These are phyloP conservation scores for Synergus gifuensis DNA, from an alignment of 2,888 invertebrate species.

Conservation along the genomic window DNA sequence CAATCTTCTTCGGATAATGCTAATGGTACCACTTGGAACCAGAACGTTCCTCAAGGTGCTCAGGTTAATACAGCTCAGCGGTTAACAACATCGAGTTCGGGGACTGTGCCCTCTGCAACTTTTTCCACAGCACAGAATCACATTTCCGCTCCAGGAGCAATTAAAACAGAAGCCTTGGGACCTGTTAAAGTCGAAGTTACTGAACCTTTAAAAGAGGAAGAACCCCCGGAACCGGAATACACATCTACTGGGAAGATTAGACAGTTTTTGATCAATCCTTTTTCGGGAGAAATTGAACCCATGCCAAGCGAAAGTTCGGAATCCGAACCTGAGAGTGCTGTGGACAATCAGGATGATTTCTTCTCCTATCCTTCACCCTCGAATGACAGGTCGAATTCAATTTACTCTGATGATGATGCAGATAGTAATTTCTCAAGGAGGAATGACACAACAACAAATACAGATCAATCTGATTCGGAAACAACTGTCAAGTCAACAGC, in stretches of 20 bases:
- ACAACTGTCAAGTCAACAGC: slow-evolving; percentile 80
- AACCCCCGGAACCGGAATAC: slow-evolving; percentile 78
- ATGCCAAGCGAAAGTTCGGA: slow-evolving; percentile 85
- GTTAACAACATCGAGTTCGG: slow-evolving; percentile 41
- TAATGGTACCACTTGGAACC: slow-evolving; percentile 72
- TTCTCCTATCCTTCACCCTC: slow-evolving; percentile 78
- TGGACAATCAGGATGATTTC: slow-evolving; percentile 77
- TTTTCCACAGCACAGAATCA: slow-evolving; percentile 51
- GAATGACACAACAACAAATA: slow-evolving; percentile 78
- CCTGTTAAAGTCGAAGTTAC: slow-evolving; percentile 19
- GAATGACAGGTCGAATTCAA: slow-evolving; percentile 79
- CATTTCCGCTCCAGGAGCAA: slow-evolving; percentile 2
- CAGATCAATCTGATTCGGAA: slow-evolving; percentile 81
- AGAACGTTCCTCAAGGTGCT: slow-evolving; percentile 68
- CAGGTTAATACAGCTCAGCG: slow-evolving; percentile 68
- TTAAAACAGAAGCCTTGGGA: slow-evolving; percentile 25
- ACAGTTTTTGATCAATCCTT: slow-evolving; percentile 93
- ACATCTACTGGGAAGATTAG: slow-evolving; percentile 84
- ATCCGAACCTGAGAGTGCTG: slow-evolving; percentile 79
- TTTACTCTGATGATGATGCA: slow-evolving; percentile 82
- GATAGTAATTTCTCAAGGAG: slow-evolving; percentile 80
- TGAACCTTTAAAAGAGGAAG: slow-evolving; percentile 68
- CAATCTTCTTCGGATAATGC: slow-evolving; percentile 48
- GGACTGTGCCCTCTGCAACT: slow-evolving; percentile 43
- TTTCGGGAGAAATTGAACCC: slow-evolving; percentile 91